phyloP scores from a whole-genome alignment of 2,797 vertebrate genomes.

The Sebastiscus albofasciatus region DNA sequence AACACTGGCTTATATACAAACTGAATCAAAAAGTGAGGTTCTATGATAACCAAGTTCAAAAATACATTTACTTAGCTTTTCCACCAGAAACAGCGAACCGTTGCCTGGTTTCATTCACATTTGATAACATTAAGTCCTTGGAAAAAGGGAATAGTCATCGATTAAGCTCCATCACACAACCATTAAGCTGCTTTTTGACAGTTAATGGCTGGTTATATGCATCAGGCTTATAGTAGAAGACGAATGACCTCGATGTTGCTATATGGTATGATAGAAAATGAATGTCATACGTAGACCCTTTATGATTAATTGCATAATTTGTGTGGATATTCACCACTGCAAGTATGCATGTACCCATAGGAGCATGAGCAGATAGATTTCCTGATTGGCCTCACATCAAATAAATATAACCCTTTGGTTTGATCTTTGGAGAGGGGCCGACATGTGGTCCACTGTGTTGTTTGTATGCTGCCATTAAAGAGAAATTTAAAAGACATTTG shows the following conservation, averaged over 20 bases:
- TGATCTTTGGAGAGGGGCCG: not conserved
- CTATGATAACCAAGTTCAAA: not conserved
- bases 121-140: constrained; percentile 1
- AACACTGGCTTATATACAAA: not conserved
- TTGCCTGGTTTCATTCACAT: not conserved
- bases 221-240: not conserved
- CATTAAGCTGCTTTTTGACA: constrained; percentile 6
- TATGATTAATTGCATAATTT: constrained; percentile 30
- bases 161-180: not conserved
- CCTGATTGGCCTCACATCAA: not conserved
- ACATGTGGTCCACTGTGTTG: constrained; percentile 4
- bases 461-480: constrained; percentile 22
- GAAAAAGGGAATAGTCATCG: not conserved
- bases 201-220: not conserved
- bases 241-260: constrained; percentile 1
- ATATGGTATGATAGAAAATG: not conserved
- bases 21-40: not conserved
- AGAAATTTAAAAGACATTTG: constrained; percentile 37
- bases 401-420: not conserved
- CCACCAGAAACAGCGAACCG: not conserved
- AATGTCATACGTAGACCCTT: not conserved
- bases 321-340: not conserved
- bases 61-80: not conserved
- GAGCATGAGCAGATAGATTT: not conserved
- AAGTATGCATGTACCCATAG: not conserved